Evolutionary conservation across 2,888 invertebrate genomes (phyloP), one percentile per base, ranked within the genome.

Genomic region (Rhynchonema sp.): DNA sequence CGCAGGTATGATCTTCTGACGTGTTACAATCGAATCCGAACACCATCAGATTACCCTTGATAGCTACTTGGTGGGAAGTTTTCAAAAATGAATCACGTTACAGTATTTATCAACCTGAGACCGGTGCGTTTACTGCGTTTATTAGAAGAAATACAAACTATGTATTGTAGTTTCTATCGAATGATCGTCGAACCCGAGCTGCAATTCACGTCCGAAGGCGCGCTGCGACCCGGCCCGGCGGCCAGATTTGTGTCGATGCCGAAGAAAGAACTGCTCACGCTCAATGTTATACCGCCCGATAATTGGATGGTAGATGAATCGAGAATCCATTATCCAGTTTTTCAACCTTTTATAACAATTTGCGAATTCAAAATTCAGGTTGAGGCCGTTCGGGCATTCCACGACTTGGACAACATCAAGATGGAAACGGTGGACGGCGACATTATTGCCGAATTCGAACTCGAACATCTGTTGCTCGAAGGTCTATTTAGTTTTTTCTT

Each of bases 361-460:
- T n/a, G n/a, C n/a, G n/a, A n/a, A n/a, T n/a, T n/a, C n/a, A n/a
- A n/a, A n/a, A n/a, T n/a, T n/a, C n/a, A n/a, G n/a, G 90, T 91
- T 9, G 90, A 91, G 77, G 26, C 27, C 30, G 55, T 55, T 17
- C 17, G 49, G 13, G 49, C 49, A 6, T 49, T 49, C 49, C 49
- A 94, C 74, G 96, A 96, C 77, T 80, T 98, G 67, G 98, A 98
- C 74, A 99, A 99, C 72, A 94, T 99, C 63, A 83, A 90, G 62
- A 78, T 98, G 63, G 86, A 88, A 63, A 88, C 91, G 74, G 90
- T 94, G 17, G 30, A 27, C n/a, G 65, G 65, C 25, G 74, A 74
- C 46, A 75, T 78, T 67, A 76, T 69, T 72, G 94, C 94, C 69
- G 88, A 91, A 74, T 98, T 89, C 76, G 94, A 96, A 74, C 76